A percentile compares a stretch with the other conserved stretches of the same genome.
Conservation (phyloP, 2,797 vertebrate species). For the Peromyscus aztecus region DNA sequence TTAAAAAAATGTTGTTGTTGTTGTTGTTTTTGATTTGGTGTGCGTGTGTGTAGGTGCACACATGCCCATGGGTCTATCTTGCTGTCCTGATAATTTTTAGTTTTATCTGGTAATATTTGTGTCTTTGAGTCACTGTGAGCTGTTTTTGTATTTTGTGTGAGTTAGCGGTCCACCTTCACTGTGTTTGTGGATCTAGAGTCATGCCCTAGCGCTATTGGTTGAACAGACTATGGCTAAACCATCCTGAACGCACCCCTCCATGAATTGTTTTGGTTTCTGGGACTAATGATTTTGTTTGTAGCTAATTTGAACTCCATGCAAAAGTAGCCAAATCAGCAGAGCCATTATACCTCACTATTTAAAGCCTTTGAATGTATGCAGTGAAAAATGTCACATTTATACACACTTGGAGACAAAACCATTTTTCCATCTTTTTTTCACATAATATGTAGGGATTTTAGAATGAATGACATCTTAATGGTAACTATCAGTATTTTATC, state of each 20-base stretch:
- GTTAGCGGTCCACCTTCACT: background rate
- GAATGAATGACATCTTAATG: constrained; percentile 12
- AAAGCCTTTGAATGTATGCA: background rate
- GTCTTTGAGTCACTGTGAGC: background rate
- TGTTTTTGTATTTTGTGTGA: background rate
- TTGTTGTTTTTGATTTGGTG: no score
- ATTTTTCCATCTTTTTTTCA: constrained; percentile 5
- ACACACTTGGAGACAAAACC: background rate
- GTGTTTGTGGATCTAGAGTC: background rate
- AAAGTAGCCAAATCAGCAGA: constrained; percentile 44
- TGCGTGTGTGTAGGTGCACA: background rate
- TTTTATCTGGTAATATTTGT: background rate
- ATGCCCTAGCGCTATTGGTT: background rate
- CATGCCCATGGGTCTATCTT: background rate
- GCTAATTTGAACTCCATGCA: constrained; percentile 20
- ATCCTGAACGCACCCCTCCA: no score
- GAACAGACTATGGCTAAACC: background rate
- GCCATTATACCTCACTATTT: background rate
- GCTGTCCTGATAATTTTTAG: background rate
- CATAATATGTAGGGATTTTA: background rate
- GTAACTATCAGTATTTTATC: background rate
- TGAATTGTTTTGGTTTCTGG: background rate
- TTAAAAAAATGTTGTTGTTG: background rate
- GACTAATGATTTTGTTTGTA: background rate
- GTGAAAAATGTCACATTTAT: background rate